phyloP scores from a whole-genome alignment of 2,797 vertebrate species.

The Gila robusta region DNA sequence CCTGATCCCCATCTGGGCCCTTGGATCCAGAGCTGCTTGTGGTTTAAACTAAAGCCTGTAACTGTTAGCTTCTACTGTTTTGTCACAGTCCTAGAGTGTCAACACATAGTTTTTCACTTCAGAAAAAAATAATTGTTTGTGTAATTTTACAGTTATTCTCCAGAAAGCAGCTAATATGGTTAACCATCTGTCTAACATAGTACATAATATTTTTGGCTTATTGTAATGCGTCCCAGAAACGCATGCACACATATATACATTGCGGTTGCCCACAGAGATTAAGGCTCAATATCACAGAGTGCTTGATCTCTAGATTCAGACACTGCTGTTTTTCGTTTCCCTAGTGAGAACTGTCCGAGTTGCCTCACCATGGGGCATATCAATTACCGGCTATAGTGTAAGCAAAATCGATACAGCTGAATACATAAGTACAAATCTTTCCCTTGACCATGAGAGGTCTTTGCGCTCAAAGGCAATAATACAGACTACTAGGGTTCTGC shows the following conservation, averaged over 20 bases:
- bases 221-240: constrained; percentile 19
- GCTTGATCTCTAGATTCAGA: constrained; percentile 62
- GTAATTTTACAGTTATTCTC: neutral
- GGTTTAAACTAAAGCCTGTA: neutral
- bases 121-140: neutral
- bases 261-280: constrained; percentile 57
- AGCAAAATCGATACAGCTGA: constrained; percentile 73
- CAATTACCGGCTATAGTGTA: constrained; percentile 74
- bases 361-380: constrained; percentile 73
- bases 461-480: constrained; percentile 68
- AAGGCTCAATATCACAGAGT: constrained; percentile 67
- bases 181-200: neutral
- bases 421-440: constrained; percentile 68
- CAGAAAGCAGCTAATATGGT: neutral
- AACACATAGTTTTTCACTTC: neutral
- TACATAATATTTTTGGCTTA: neutral
- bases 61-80: neutral
- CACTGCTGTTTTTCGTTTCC: constrained; percentile 71
- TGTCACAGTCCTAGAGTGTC: neutral
- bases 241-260: neutral
- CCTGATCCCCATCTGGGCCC: constrained; percentile 17
- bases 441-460: constrained; percentile 63
- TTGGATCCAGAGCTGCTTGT: neutral
- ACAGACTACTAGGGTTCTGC: constrained; percentile 55
- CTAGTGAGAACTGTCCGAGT: constrained; percentile 68